Evolutionary conservation across 2,888 invertebrate genomes (phyloP).

Genomic region (Tolmerus cingulatus): DNA sequence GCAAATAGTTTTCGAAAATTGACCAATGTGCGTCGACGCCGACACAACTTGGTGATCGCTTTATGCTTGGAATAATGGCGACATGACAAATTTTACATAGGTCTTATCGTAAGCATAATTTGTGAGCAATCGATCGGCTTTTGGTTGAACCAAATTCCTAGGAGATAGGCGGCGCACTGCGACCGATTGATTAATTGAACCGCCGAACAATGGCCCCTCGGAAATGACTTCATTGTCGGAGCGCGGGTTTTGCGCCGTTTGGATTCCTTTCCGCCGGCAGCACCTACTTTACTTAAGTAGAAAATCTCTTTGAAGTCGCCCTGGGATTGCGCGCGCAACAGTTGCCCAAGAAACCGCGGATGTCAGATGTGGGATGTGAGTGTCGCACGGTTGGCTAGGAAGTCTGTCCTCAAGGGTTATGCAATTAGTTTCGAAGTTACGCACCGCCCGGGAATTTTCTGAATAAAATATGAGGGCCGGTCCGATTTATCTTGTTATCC

Average conservation of each 20-base stretch:
- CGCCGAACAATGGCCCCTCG: background rate
- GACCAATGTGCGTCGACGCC: background rate
- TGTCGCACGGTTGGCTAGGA: background rate
- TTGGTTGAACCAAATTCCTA: background rate
- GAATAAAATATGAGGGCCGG: background rate
- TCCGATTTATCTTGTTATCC: background rate
- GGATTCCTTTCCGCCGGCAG: background rate
- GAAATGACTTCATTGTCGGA: conserved; percentile 22
- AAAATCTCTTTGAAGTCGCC: conserved; percentile 8
- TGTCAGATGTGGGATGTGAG: background rate
- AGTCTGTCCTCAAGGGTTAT: conserved; percentile 1
- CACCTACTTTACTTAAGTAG: background rate
- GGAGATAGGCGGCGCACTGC: conserved; percentile 3
- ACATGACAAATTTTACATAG: background rate
- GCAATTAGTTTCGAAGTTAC: conserved; percentile 11
- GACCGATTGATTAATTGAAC: conserved; percentile 8
- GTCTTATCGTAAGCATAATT: background rate
- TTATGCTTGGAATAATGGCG: background rate
- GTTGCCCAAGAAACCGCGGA: background rate
- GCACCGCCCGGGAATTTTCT: background rate
- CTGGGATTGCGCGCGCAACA: background rate
- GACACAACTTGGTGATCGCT: background rate
- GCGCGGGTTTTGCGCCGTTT: background rate
- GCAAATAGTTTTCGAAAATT: background rate
- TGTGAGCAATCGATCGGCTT: background rate